Evolutionary conservation across 2,113 vertebrate genomes (phyloP), one percentile per base, ranked within the genome.

Genomic region (Pithys albifrons): DNA sequence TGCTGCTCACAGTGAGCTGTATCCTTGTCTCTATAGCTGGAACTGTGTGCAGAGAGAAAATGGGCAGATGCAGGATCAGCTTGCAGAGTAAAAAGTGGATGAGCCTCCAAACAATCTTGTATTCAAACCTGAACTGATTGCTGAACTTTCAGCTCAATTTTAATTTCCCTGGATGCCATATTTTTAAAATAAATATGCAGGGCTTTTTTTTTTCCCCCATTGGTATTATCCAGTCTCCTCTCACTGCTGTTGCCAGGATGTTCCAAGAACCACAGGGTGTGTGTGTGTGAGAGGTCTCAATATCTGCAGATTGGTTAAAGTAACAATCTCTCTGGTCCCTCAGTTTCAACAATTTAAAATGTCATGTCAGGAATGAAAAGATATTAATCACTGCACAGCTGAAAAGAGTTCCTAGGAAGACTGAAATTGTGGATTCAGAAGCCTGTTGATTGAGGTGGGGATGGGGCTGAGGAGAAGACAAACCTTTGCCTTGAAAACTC

Each of bases 331-430:
- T 62, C 81, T 78, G 79, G 61, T 82, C 77, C 73, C 65, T 89
- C 91, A 59, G 72, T 87, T 96, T 89, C 93, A 96, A 88, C 85
- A 91, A 96, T 94, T 94, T 78, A 72, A 95, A 94, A 85, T 93
- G 88, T 92, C 88, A 86, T 87, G 83, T 84, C 80, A 72, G 61
- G 93, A 92, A 67, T 62, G 88, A 66, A 83, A 75, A 84, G 69
- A 61, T 87, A 96, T 89, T 89, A 94, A 93, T 96, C 93, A 93
- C 58, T 58, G 72, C 48, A 41, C 61, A 52, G 82, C 83, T 84
- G 52, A 67, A 70, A 64, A 33, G 37, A n/a, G 73, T 28, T 87
- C 25, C 74, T 79, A 15, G 85, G 78, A 89, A 64, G 29, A 10
- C 31, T 57, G 85, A 45, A 75, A 10, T 1, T 28, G 45, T 65